Evolutionary conservation across 2,888 invertebrate genomes (phyloP), one percentile per base, ranked within the genome.

Genomic region (Orthosia incerta): DNA sequence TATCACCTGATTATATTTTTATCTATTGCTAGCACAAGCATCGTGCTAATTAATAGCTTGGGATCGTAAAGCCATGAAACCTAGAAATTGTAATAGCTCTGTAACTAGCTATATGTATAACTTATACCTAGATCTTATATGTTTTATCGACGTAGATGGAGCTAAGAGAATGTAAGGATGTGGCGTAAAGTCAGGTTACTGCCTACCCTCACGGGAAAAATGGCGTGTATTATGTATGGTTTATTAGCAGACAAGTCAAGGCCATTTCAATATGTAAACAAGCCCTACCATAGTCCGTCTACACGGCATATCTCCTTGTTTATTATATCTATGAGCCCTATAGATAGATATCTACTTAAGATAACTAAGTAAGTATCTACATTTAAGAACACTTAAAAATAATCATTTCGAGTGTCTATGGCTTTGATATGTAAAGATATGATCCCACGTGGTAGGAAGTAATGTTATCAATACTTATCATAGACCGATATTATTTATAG

Each of bases 391-490:
- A 51, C 65, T 76, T 80, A n/a, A n/a, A 23, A 48, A 48, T 65
- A 62, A 64, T 71, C 7, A 53, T 72, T 71, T 80, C 12, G 9
- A 80, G 76, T 76, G 31, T n/a, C 59, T 63, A 5, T 56, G 9
- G 5, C 4, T 50, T 45, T 64, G 16, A 18, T 56, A 20, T 20
- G 50, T 56, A 50, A 60, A 60, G 20, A 15, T 62, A 61, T 46
- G 55, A 51, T 48, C 23, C 12, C 61, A 61, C 26, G 55, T 56
- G 26, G 3, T 53, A 64, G 50, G 71, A 76, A 80, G 64, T 68
- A 48, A 51, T 39, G 16, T 69, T 71, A 79, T 79, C 69, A 75
- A 45, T 63, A 12, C 23, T 50, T 63, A 69, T 69, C 46, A 48
- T n/a, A 53, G 18, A 61, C 48, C 64, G 46, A 56, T 56, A 45